Conservation (phyloP, 2,797 vertebrate genomes). For the Erpetoichthys calabaricus region DNA sequence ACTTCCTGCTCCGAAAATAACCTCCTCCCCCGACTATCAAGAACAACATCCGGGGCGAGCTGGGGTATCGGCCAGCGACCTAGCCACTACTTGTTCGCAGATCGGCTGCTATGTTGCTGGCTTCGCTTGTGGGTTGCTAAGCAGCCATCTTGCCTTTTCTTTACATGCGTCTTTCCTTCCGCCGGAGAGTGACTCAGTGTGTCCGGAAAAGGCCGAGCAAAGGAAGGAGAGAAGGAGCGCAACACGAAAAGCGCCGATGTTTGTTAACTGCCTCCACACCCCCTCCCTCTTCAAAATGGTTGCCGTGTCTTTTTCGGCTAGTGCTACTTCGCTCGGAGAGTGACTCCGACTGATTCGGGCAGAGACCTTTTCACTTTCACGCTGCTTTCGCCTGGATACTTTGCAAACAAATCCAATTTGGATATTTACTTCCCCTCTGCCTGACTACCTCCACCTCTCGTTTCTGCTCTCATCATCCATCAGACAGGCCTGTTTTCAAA, state of each 20-base stretch:
- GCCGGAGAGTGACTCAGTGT: conserved; percentile 20
- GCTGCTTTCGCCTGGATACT: conserved; percentile 19
- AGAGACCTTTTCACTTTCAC: conserved; percentile 32
- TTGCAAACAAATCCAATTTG: conserved; percentile 29
- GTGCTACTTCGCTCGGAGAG: conserved; percentile 48
- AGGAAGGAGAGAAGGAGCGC: conserved; percentile 17
- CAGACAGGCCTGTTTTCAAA: conserved; percentile 34
- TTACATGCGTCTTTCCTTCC: conserved; percentile 21
- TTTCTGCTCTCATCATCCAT: conserved; percentile 38
- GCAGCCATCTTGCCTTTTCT: conserved; percentile 21
- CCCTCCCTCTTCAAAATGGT: conserved; percentile 55
- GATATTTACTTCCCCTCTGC: conserved; percentile 16
- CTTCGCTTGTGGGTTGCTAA: background rate
- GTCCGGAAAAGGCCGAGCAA: conserved; percentile 28
- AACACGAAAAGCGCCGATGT: conserved; percentile 39
- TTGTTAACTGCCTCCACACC: conserved; percentile 29
- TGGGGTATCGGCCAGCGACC: too few relatives aligned
- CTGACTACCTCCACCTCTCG: conserved; percentile 12
- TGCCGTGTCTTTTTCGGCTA: conserved; percentile 47
- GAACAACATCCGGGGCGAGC: too few relatives aligned
- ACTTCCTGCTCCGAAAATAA: too few relatives aligned
- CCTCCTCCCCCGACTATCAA: too few relatives aligned
- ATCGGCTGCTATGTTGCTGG: too few relatives aligned
- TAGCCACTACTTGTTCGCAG: too few relatives aligned
- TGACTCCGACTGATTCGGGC: conserved; percentile 37